Base-by-base conservation (phyloP, 2,113 vertebrate genomes). In the Panurus biarmicus region DNA sequence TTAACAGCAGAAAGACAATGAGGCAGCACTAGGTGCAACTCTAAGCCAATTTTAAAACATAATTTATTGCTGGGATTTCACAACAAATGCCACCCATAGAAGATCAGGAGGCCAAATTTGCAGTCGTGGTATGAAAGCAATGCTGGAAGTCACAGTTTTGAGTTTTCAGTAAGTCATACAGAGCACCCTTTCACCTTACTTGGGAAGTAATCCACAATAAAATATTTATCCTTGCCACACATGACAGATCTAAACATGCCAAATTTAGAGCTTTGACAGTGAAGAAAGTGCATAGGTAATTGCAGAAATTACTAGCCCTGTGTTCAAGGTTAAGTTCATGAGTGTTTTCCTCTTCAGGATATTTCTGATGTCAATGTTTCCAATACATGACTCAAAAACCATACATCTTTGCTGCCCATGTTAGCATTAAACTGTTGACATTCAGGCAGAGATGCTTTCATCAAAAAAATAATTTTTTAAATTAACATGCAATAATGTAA, bases 311-410 rank as follows among this genome's bases (percentile, higher is more conserved):
- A 5, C 6, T n/a, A 79, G 9, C 19, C 33, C 8, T 65, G 33
- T 4, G 16, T 71, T 87, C n/a, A 60, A 58, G 29, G 15, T 40
- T 38, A 64, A 40, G 4, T 42, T 60, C 45, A 12, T 11, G 12
- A 73, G 1, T 18, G 7, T 62, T 64, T 54, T 57, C 11, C 15
- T 61, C 2, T 64, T 67, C 50, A 40, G 7, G 5, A 53, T 24
- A 54, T 15, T 70, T 76, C 31, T 21, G 28, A 53, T 61, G 14
- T 16, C 36, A 73, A 0, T 29, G 18, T 81, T 76, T 45, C 25
- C 19, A 62, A 50, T 23, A 42, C 0, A 0, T 15, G 36, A 75
- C 8, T 69, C 20, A 73, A 57, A 93, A 29, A 0, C 1, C 22
- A 62, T 36, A 65, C 3, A 28, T 15, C 11, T 65, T 11, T 60